A percentile compares a stretch with the other conserved stretches of the same genome.
These are phyloP conservation scores for Malurus leucopterus DNA, from an alignment of 2,797 vertebrate species.

Conservation along the genomic window DNA sequence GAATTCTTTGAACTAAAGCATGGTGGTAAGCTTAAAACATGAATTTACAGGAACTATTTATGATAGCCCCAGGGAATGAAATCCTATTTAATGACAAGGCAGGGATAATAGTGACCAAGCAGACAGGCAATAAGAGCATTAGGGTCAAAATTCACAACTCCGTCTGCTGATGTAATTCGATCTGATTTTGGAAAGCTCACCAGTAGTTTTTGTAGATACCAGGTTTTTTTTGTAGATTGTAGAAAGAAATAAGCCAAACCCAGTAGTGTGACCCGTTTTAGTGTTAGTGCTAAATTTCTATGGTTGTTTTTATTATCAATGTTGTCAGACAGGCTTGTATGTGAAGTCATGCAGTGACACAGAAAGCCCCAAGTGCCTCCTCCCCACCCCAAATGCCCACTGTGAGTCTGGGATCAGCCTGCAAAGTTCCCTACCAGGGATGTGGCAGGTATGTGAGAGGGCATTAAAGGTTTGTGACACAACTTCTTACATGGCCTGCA, in stretches of 20 bases:
- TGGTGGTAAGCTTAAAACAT: not conserved
- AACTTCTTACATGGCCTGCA: not conserved
- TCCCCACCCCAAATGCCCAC: not conserved
- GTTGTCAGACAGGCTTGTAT: not conserved
- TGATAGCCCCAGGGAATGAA: not conserved
- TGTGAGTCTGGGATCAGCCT: not conserved
- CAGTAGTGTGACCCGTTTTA: not conserved
- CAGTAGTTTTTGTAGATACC: not conserved
- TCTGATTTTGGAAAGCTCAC: not conserved
- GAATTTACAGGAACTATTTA: not conserved
- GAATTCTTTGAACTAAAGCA: not conserved
- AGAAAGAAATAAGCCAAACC: not conserved
- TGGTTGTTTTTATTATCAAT: not conserved
- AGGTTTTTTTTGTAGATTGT: not conserved
- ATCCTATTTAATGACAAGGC: not conserved
- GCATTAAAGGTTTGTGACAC: not conserved
- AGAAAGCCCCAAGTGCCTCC: not conserved
- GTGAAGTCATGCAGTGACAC: not conserved
- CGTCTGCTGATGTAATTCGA: not conserved
- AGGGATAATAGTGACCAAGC: not conserved
- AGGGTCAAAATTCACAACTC: not conserved
- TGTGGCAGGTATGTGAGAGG: not conserved
- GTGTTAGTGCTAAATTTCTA: not conserved
- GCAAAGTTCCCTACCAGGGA: rapidly evolving
- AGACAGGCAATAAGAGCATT: not conserved